Percentiles rank a stretch among this genome's conserved stretches.
Conservation (phyloP, 2,797 vertebrate genomes). For the Lindbergichthys nudifrons region DNA sequence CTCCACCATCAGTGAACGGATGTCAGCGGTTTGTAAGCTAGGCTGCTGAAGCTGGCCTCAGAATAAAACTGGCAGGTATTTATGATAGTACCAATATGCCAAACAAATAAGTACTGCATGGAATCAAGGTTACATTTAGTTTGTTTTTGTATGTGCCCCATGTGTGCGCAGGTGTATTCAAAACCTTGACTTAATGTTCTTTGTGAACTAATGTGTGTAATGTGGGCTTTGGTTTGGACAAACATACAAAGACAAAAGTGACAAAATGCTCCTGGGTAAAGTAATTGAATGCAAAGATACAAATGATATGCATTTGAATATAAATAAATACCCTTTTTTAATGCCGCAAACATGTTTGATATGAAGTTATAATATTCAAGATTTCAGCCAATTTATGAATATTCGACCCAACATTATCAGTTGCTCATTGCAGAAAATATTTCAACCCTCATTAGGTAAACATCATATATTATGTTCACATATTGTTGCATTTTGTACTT, state of each 20-base stretch:
- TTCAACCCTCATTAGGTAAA: too few species aligned
- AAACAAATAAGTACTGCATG: neutral
- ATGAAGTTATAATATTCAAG: neutral
- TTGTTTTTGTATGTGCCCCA: neutral
- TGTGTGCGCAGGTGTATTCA: neutral
- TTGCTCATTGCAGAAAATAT: neutral
- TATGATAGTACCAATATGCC: neutral
- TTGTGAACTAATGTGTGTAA: neutral
- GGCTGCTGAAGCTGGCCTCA: neutral
- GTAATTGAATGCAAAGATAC: neutral
- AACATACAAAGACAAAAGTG: neutral
- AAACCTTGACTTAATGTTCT: neutral
- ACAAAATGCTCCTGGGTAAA: neutral
- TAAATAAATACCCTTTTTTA: too few species aligned
- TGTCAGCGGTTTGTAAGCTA: constrained; percentile 5
- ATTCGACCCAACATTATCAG: neutral
- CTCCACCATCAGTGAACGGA: constrained; percentile 6
- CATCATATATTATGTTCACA: neutral
- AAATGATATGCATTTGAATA: neutral
- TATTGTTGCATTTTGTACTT: neutral
- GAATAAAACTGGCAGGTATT: neutral
- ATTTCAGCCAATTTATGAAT: neutral
- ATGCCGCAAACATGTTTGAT: too few species aligned
- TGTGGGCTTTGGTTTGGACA: neutral
- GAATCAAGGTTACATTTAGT: neutral